A percentile compares a stretch with the other conserved stretches of the same genome.
Evolutionary conservation across 2,113 vertebrate species (phyloP).

Genomic region (Xiphophorus maculatus): DNA sequence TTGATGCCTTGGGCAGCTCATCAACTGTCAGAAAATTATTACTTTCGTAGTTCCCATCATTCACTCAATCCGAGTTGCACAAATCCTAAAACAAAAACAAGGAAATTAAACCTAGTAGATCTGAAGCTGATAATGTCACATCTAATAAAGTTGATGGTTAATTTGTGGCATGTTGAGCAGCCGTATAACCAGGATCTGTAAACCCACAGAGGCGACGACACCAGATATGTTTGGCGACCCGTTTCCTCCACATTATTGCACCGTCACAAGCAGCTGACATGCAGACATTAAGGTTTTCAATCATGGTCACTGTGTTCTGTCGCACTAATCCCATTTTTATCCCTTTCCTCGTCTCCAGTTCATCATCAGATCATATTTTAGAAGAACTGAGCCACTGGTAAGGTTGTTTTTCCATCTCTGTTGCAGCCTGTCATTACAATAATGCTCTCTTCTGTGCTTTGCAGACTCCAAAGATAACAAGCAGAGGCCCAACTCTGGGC

Average conservation of each 20-base stretch:
- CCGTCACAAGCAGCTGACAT: slow-evolving; percentile 36
- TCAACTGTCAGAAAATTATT: background rate
- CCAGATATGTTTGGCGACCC: slow-evolving; percentile 26
- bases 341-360: slow-evolving; percentile 4
- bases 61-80: background rate
- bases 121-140: background rate
- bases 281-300: background rate
- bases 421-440: background rate
- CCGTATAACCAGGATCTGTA: background rate
- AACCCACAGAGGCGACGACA: background rate
- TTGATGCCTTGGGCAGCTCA: background rate
- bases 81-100: background rate
- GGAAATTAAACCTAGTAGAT: background rate
- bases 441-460: background rate
- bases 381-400: background rate
- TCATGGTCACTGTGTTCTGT: slow-evolving; percentile 11
- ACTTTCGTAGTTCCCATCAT: background rate
- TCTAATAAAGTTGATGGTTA: background rate
- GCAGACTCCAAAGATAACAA: background rate
- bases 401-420: background rate
- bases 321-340: slow-evolving; percentile 15
- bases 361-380: slow-evolving; percentile 17
- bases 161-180: background rate
- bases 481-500: background rate
- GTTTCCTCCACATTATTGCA: slow-evolving; percentile 5